phyloP scores from a whole-genome alignment of 2,113 vertebrate species.

The Dolichotis patagonum region DNA sequence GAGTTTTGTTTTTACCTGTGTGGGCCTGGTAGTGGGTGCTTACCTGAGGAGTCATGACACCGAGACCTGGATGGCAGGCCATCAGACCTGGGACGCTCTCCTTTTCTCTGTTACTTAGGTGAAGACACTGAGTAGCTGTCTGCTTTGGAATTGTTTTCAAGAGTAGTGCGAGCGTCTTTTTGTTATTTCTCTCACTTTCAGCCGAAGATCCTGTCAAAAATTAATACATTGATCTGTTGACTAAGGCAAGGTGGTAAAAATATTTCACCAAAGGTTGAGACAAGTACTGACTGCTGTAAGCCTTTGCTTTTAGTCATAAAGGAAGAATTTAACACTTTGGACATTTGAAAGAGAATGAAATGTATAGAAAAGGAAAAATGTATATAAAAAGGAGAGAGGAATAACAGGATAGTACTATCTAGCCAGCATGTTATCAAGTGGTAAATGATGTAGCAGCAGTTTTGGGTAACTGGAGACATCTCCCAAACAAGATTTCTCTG shows the following conservation, averaged over 20 bases:
- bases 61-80: background rate
- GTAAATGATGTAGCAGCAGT: background rate
- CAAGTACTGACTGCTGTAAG: background rate
- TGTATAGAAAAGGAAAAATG: background rate
- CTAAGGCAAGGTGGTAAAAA: background rate
- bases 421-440: background rate
- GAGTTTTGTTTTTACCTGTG: background rate
- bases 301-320: background rate
- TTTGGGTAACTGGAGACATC: background rate
- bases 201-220: background rate
- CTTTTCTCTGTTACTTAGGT: background rate
- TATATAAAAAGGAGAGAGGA: background rate
- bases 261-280: background rate
- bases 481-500: background rate
- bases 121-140: background rate
- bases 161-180: background rate
- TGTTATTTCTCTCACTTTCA: background rate
- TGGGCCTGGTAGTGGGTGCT: background rate
- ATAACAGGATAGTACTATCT: background rate
- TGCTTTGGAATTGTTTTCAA: no score
- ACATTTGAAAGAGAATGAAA: slow-evolving; percentile 7
- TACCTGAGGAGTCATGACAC: background rate
- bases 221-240: background rate
- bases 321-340: slow-evolving; percentile 34
- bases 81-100: background rate